Evolutionary conservation across 1,140 invertebrate genomes (phyloP), one percentile per base, ranked within the genome.

Genomic region (Heliconius hewitsoni): DNA sequence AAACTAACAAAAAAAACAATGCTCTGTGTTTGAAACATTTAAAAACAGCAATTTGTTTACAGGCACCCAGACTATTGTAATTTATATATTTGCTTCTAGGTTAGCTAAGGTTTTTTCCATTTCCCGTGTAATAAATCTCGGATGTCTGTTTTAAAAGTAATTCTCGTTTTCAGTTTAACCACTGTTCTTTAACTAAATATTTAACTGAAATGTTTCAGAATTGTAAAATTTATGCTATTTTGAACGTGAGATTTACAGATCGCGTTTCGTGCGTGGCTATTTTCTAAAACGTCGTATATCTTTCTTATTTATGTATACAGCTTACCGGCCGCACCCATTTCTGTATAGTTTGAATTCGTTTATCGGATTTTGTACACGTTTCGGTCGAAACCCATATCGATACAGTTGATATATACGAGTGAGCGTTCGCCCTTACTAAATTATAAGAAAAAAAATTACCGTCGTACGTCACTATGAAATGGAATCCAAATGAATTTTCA

Each of bases 281-380:
- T 90, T 92, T 92, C 87, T 93, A 93, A 92, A 93, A 92, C 87
- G 87, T 86, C 89, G 90, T 94, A 91, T 83, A 89, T 94, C 93
- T 92, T 92, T 88, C 81, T 93, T 93, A 94, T 94, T 94, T 94
- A 94, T 93, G 90, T 93, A 92, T 92, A 92, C 90, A 92, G 90
- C 89, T 91, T 93, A 87, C 85, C 84, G 84, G 82, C 87, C 88
- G 84, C 87, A 88, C 83, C 87, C 87, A 84, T 86, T 90, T 84
- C 86, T 78, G 85, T 91, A 87, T 89, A 92, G 89, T 90, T 92
- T 90, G 89, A 90, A 91, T 92, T 87, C 90, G 88, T 92, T 92
- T 93, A 94, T 93, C 90, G 90, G 89, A 94, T 93, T 93, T 91
- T 88, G 85, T 89, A 91, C 87, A 91, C 91, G 90, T 92, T 88